phyloP scores from a whole-genome alignment of 2,888 invertebrate genomes.

The Anorthoa munda region DNA sequence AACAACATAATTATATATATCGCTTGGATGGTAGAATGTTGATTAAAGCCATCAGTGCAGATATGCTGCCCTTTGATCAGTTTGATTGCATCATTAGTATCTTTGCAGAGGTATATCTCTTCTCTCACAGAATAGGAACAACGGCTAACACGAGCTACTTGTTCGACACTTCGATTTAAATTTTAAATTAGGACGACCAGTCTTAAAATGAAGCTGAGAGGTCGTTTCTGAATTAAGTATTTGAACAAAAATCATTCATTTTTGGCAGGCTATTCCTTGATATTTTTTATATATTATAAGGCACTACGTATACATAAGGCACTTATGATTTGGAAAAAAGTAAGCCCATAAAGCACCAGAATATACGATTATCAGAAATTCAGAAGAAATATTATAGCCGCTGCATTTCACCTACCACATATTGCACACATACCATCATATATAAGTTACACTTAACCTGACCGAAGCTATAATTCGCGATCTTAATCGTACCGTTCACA shows the following conservation, averaged over 20 bases:
- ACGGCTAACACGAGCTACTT: no score
- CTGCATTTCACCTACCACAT: slow-evolving; percentile 14
- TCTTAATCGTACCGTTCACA: background rate
- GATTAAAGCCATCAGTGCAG: background rate
- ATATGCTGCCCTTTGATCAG: background rate
- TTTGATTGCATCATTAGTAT: background rate
- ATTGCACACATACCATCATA: slow-evolving; percentile 14
- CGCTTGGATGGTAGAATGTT: background rate
- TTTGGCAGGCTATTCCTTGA: no score
- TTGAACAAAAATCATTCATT: background rate
- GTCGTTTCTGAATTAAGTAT: no score
- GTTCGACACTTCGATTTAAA: no score
- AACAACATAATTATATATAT: no score
- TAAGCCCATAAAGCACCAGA: background rate
- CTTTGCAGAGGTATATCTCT: background rate
- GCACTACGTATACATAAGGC: no score
- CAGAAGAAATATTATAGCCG: background rate
- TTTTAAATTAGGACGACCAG: no score
- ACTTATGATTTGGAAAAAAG: no score
- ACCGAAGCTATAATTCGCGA: slow-evolving; percentile 17
- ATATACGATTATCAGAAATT: background rate
- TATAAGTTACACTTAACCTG: slow-evolving; percentile 11
- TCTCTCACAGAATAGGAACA: background rate
- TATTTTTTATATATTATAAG: no score
- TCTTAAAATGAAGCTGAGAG: no score